Evolutionary conservation across 92 coral and sea anemone species (phyloP).

Genomic region (Desmophyllum pertusum): DNA sequence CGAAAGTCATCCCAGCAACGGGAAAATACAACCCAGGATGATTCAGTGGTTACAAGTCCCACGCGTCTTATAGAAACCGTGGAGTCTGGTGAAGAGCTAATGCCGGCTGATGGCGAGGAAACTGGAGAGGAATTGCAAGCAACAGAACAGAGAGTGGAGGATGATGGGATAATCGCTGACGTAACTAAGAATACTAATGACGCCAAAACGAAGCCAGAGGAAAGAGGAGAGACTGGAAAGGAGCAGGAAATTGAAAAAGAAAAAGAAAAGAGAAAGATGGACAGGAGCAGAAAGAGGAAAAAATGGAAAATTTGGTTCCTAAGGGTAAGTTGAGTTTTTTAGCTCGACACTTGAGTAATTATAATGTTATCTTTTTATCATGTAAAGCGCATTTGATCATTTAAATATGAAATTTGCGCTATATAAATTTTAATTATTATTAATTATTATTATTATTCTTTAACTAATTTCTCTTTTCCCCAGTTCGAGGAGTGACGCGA

Average conservation of each 20-base stretch:
- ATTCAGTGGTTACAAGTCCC: constrained; percentile 21
- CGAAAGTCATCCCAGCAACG: constrained; percentile 1
- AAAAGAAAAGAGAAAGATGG: constrained; percentile 23
- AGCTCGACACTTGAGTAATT: too few relatives aligned
- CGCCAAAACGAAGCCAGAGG: background rate
- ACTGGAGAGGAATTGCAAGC: background rate
- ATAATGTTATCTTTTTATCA: too few relatives aligned
- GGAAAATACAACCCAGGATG: background rate
- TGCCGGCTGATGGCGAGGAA: background rate
- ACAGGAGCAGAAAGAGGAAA: constrained; percentile 13
- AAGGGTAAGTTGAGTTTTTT: constrained; percentile 13
- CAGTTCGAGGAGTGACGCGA: constrained; percentile 83
- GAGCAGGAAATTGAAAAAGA: constrained; percentile 18
- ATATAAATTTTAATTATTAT: background rate
- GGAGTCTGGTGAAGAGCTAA: constrained; percentile 33
- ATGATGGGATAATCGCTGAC: background rate
- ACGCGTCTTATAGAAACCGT: background rate
- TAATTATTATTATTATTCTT: background rate
- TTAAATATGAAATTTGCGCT: too few relatives aligned
- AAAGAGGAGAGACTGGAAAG: constrained; percentile 20
- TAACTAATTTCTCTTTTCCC: background rate
- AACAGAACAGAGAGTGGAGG: background rate
- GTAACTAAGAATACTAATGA: background rate
- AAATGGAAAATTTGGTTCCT: constrained; percentile 24
- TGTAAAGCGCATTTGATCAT: too few relatives aligned